A percentile compares a stretch with the other conserved stretches of the same genome.
These are phyloP conservation scores for Neoarius graeffei DNA, from an alignment of 2,113 vertebrate genomes.

Conservation along the genomic window DNA sequence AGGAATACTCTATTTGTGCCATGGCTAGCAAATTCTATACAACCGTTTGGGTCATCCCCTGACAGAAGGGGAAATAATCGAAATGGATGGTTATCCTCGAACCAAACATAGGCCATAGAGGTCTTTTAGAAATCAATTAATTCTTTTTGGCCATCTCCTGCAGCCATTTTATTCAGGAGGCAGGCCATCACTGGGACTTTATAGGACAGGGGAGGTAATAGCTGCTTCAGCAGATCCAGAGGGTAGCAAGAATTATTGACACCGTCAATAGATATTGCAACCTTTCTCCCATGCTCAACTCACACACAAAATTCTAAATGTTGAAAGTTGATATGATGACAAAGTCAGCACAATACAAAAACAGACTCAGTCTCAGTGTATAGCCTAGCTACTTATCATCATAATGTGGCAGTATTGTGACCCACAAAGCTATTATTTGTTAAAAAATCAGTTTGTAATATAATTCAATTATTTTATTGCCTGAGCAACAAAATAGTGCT, in stretches of 20 bases:
- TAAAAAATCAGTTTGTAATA: background rate
- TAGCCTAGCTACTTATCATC: background rate
- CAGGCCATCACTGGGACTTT: background rate
- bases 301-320: background rate
- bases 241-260: background rate
- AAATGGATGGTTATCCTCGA: slow-evolving; percentile 1
- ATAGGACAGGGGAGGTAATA: background rate
- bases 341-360: background rate
- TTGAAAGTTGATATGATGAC: background rate
- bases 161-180: background rate
- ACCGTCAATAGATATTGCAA: background rate
- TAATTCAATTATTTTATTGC: background rate
- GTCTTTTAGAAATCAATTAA: slow-evolving; percentile 21
- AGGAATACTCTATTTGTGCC: slow-evolving; percentile 8
- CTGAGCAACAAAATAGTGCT: background rate
- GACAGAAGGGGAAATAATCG: slow-evolving; percentile 12
- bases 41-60: background rate
- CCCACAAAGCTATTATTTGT: background rate
- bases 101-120: background rate
- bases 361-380: background rate
- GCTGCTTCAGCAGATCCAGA: background rate
- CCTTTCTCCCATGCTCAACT: background rate
- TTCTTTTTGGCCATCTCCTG: slow-evolving; percentile 15
- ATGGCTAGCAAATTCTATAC: slow-evolving; percentile 12
- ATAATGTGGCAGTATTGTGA: background rate